Conservation (phyloP, 1,140 invertebrate genomes). For the Oreohelix idahoensis region DNA sequence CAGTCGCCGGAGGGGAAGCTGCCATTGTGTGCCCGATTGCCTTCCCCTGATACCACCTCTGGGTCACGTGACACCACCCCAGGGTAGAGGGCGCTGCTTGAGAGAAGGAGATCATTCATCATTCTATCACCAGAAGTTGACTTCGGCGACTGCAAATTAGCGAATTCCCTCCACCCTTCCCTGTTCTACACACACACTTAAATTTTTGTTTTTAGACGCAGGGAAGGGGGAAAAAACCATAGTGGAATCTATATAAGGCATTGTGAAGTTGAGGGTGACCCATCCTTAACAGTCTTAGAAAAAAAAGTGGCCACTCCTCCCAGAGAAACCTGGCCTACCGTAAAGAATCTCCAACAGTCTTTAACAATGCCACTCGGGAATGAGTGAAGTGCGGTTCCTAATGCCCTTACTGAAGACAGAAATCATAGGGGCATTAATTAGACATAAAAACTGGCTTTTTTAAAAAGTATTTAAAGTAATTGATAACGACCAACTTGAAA, state of each 20-base stretch:
- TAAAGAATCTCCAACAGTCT: not conserved
- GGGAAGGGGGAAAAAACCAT: not conserved
- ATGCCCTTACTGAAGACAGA: not conserved
- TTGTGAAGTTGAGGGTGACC: not conserved
- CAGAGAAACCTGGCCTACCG: not conserved
- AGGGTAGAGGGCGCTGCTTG: constrained; percentile 10
- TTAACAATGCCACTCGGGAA: not conserved
- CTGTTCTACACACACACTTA: not conserved
- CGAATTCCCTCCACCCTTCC: not conserved
- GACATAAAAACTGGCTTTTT: not conserved
- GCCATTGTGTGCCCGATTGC: not conserved
- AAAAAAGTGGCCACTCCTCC: not conserved
- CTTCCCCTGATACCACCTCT: not conserved
- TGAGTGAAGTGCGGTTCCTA: not conserved
- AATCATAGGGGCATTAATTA: constrained; percentile 7
- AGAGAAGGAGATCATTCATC: not conserved
- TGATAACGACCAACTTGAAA: too few relatives aligned
- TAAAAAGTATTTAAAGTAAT: too few relatives aligned
- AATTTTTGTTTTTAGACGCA: not conserved
- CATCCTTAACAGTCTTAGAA: not conserved
- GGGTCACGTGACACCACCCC: constrained; percentile 10
- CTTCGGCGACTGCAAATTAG: not conserved
- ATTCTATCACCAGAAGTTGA: not conserved
- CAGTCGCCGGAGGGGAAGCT: not conserved
- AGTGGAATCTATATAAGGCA: not conserved